Evolutionary conservation across 2,797 vertebrate genomes (phyloP).

Genomic region (Urocyon cinereoargenteus): DNA sequence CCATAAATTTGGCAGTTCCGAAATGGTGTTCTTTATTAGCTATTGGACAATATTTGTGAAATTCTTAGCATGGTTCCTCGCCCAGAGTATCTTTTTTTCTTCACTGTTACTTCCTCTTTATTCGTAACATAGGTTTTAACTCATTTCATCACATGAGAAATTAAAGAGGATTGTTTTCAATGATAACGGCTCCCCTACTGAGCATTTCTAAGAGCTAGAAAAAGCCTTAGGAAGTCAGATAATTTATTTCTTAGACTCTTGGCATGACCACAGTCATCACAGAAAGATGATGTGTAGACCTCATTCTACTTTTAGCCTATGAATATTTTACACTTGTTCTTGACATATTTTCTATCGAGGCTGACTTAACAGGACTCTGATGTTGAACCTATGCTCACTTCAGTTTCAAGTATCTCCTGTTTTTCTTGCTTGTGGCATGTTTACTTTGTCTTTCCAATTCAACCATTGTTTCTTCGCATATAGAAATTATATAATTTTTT

Average conservation of each 20-base stretch:
- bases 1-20: neutral
- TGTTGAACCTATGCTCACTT: neutral
- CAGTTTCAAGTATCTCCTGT: neutral
- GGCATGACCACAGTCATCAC: neutral
- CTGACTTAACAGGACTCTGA: neutral
- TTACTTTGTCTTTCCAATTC: neutral
- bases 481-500: constrained; percentile 4
- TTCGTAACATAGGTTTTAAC: neutral
- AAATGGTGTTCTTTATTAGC: neutral
- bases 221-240: constrained; percentile 38
- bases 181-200: neutral
- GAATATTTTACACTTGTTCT: constrained; percentile 50
- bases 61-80: neutral
- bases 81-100: neutral
- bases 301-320: constrained; percentile 16
- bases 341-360: neutral
- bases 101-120: neutral
- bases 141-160: constrained; percentile 11
- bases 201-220: neutral
- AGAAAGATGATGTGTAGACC: neutral
- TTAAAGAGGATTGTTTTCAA: constrained; percentile 29
- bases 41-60: neutral
- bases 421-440: neutral
- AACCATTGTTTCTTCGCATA: neutral
- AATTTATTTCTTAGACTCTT: constrained; percentile 35